phyloP scores from a whole-genome alignment of 2,888 invertebrate genomes.

The Odontothrips loti region DNA sequence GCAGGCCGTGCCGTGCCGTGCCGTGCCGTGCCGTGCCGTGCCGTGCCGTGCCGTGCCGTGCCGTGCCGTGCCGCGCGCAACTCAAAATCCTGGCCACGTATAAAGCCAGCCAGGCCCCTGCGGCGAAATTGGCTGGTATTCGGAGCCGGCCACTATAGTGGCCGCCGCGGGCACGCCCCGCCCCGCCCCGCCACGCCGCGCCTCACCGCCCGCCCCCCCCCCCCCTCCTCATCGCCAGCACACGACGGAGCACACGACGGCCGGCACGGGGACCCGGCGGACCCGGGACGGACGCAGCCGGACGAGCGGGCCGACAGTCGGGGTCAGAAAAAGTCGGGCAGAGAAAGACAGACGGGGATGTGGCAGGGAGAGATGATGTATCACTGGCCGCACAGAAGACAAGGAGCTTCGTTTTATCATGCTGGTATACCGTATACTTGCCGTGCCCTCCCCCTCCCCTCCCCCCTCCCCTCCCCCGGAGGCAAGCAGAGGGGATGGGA shows the following conservation, averaged over 20 bases:
- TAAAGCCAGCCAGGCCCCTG: conserved; percentile 13
- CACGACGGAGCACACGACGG: neutral
- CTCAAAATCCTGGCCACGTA: conserved; percentile 24
- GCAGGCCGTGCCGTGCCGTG: neutral
- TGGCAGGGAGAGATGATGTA: neutral
- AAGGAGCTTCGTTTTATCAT: conserved; percentile 12
- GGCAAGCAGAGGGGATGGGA: neutral
- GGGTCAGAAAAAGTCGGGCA: neutral
- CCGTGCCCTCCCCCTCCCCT: neutral
- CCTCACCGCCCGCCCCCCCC: neutral
- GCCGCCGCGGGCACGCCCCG: neutral
- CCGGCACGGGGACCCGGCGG: neutral
- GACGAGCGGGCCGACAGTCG: neutral
- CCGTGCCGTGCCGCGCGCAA: neutral
- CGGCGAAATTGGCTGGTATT: conserved; percentile 19
- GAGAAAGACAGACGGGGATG: neutral
- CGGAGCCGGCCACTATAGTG: conserved; percentile 16
- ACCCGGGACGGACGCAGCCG: neutral
- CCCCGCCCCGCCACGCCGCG: neutral
- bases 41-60: too few species aligned
- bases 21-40: neutral
- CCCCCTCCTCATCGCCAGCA: neutral
- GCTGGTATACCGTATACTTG: neutral
- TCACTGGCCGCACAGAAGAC: neutral
- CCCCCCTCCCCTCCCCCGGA: neutral